Conservation (phyloP, 2,888 invertebrate species). For the Aquatica leii region DNA sequence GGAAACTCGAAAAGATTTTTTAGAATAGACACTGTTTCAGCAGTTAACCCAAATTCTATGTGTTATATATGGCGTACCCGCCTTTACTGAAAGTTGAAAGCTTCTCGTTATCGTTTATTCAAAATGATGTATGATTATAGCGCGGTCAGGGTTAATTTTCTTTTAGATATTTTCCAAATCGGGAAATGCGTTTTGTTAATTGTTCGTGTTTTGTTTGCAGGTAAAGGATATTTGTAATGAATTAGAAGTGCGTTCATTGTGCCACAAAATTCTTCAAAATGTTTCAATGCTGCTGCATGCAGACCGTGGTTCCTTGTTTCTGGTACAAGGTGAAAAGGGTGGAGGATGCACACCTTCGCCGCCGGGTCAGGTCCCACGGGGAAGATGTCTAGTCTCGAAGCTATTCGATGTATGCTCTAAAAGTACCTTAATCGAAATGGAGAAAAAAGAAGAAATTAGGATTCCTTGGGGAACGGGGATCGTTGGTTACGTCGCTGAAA, state of each 20-base stretch:
- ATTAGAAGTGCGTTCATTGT: slow-evolving; percentile 89
- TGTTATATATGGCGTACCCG: no score
- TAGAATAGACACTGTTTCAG: no score
- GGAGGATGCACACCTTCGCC: slow-evolving; percentile 56
- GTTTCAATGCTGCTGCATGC: slow-evolving; percentile 91
- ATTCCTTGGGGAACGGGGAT: slow-evolving; percentile 97
- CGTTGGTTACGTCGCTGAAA: slow-evolving; percentile 93
- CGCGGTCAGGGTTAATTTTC: no score
- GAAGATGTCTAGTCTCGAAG: slow-evolving; percentile 87
- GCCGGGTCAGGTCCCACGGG: slow-evolving; percentile 54
- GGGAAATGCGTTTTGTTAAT: no score
- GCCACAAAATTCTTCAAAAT: slow-evolving; percentile 96
- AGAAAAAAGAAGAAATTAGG: slow-evolving; percentile 89
- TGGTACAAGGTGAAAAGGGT: slow-evolving; percentile 77
- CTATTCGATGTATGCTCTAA: slow-evolving; percentile 94
- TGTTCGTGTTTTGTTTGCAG: slow-evolving; percentile 59
- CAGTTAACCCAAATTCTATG: no score
- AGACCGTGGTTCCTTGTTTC: slow-evolving; percentile 91
- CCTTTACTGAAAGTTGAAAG: no score
- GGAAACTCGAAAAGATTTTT: no score
- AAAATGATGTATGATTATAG: no score
- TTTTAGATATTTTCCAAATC: no score
- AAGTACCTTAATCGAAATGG: slow-evolving; percentile 92
- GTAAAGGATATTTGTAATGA: slow-evolving; percentile 97
- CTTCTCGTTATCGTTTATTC: no score